phyloP scores from a whole-genome alignment of 2,888 invertebrate species.

The Standfussiana lucernea region DNA sequence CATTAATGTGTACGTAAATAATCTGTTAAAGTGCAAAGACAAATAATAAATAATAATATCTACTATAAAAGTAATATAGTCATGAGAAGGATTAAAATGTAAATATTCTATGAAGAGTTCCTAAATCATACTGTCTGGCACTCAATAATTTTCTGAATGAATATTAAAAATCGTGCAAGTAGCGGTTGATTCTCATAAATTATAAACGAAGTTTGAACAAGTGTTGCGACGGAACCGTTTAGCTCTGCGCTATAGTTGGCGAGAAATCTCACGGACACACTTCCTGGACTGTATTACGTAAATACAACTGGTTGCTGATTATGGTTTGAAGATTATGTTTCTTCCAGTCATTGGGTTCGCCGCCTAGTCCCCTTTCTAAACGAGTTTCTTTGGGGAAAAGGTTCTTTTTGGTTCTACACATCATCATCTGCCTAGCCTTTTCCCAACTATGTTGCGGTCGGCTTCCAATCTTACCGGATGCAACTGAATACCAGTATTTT shows the following conservation, averaged over 20 bases:
- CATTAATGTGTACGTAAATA: too few species aligned
- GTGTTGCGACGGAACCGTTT: constrained; percentile 50
- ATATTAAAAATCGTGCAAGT: constrained; percentile 16
- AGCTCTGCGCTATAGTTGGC: constrained; percentile 32
- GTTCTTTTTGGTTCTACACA: neutral
- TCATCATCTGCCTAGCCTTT: too few species aligned
- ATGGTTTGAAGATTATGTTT: neutral
- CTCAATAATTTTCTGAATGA: neutral
- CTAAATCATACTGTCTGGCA: neutral
- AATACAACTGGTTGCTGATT: constrained; percentile 32
- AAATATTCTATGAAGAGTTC: too few species aligned
- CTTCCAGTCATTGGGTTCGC: neutral
- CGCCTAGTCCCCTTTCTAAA: neutral
- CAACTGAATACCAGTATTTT: too few species aligned
- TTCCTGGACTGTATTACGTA: neutral
- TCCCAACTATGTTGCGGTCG: too few species aligned
- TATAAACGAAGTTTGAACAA: constrained; percentile 41
- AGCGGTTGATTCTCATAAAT: constrained; percentile 32
- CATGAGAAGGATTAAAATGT: neutral
- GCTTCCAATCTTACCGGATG: too few species aligned
- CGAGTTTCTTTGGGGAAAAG: neutral
- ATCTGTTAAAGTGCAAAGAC: neutral
- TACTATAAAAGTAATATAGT: neutral
- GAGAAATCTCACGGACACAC: constrained; percentile 18
- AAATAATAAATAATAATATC: neutral